Conservation (phyloP, 1,140 invertebrate species). For the Sycophaga agraensis region DNA sequence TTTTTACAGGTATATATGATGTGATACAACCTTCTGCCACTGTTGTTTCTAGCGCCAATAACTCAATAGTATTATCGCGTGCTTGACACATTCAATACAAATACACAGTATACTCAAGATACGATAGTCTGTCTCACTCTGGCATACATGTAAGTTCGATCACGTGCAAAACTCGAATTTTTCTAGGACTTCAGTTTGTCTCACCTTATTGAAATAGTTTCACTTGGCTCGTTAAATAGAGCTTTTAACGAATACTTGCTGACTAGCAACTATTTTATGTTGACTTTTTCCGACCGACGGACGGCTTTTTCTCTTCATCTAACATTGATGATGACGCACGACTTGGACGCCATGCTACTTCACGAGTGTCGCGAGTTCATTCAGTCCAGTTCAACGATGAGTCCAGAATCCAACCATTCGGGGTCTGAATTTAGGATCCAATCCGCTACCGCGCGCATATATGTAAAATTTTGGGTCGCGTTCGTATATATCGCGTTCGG, state of each 20-base stretch:
- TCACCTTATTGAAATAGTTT: constrained; percentile 1
- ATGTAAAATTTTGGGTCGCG: too few relatives aligned
- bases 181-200: not conserved
- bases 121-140: constrained; percentile 5
- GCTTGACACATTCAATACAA: too few relatives aligned
- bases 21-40: not conserved
- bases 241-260: not conserved
- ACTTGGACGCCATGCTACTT: constrained; percentile 15
- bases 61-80: not conserved
- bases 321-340: constrained; percentile 20
- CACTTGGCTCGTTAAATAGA: not conserved
- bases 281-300: not conserved
- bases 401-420: too few relatives aligned
- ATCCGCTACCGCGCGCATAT: too few relatives aligned
- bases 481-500: too few relatives aligned
- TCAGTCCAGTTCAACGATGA: constrained; percentile 7
- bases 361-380: constrained; percentile 12
- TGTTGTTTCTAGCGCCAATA: not conserved
- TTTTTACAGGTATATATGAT: not conserved
- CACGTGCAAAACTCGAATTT: constrained; percentile 9
- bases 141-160: constrained; percentile 7
- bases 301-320: constrained; percentile 15
- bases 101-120: not conserved
- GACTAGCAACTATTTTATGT: not conserved
- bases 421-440: too few relatives aligned